phyloP scores from a whole-genome alignment of 2,888 invertebrate species.

The Himalopsyche japonica region DNA sequence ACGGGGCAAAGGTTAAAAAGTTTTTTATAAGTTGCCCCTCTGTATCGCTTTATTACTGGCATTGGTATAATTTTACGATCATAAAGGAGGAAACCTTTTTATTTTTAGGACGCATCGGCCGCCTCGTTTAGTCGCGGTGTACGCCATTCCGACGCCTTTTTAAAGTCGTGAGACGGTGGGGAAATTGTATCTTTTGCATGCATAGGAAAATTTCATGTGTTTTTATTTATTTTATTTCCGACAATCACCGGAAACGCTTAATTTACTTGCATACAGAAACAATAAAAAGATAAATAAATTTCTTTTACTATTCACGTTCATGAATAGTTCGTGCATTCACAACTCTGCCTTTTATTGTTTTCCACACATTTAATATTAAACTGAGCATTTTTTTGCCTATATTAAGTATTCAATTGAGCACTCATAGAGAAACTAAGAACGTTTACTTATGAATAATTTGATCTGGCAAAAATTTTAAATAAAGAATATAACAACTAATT shows the following conservation, averaged over 20 bases:
- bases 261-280: not conserved
- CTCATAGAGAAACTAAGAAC: no score
- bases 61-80: slow-evolving; percentile 18
- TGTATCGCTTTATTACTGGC: slow-evolving; percentile 5
- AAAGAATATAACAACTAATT: no score
- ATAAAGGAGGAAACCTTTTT: not conserved
- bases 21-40: slow-evolving; percentile 5
- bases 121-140: not conserved
- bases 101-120: not conserved
- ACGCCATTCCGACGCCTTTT: not conserved
- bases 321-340: not conserved
- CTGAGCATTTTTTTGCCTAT: no score
- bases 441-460: no score
- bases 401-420: no score
- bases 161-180: not conserved
- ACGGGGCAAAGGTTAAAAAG: not conserved
- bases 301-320: not conserved
- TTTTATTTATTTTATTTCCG: not conserved
- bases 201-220: not conserved
- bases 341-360: no score
- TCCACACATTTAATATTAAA: no score
- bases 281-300: not conserved
- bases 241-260: not conserved
- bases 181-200: not conserved
- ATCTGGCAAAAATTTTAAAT: no score